Base-by-base conservation (phyloP, 2,888 invertebrate species). In the Oligia fasciuncula region DNA sequence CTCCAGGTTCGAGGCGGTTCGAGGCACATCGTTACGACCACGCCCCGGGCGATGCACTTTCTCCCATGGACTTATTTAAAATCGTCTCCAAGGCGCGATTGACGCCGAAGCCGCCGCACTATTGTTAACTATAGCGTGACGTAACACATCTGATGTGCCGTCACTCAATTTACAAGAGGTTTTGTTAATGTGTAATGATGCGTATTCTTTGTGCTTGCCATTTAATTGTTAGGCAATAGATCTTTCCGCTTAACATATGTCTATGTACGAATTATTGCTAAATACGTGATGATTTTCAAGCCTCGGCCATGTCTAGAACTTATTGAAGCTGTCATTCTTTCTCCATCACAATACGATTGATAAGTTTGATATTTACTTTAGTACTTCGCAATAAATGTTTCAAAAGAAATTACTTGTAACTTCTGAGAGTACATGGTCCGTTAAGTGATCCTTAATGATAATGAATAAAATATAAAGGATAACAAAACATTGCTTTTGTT, bases 51-150 rank as follows among this genome's bases (percentile, higher is more conserved):
- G 65, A 78, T 90, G 90, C 91, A 95, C 96, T 96, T 96, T 96
- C 96, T 95, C 96, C 94, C 93, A 90, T 95, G 93, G 92, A 95
- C 95, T 96, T 95, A 96, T 96, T 96, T 95, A 95, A 96, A 96
- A 95, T 91, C 95, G 96, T 96, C 96, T 96, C 96, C 95, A 95
- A 95, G 88, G 89, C 93, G 86, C 95, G 96, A 95, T 96, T 94
- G 96, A 96, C 95, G 93, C 94, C 87, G 70, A 79, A 83, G 95
- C 96, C 94, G 93, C 94, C 88, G 71, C 75, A 84, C 85, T 66
- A 96, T 97, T 97, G 96, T 97, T 94, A 92, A 90, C 92, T 91
- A 91, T 87, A 85, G 90, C 87, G 54, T 97, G 95, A 95, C 93
- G 93, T 95, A 96, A 96, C 92, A 91, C 90, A 94, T 94, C 94